These are phyloP conservation scores for Romanogobio albipinnatus DNA, from an alignment of 2,113 vertebrate species.

Conservation along the genomic window DNA sequence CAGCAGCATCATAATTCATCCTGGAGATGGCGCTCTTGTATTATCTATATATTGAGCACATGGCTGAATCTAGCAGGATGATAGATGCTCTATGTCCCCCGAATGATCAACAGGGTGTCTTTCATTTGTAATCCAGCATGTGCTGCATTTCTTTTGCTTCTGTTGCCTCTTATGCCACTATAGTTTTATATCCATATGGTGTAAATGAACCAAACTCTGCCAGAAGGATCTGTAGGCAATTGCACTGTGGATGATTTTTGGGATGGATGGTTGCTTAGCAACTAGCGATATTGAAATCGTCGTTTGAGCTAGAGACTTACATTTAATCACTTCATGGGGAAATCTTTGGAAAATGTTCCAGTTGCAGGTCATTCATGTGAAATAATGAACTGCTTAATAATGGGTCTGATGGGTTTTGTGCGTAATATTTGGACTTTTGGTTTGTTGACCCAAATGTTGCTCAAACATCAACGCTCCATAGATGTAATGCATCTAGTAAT, in stretches of 20 bases:
- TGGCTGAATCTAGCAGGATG: neutral
- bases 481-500: neutral
- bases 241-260: neutral
- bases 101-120: neutral
- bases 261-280: constrained; percentile 30
- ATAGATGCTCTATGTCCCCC: neutral
- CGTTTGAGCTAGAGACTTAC: neutral
- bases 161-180: neutral
- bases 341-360: neutral
- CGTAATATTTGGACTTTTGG: neutral
- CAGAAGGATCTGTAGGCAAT: neutral
- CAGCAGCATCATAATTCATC: neutral
- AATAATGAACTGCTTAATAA: neutral
- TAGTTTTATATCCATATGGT: neutral
- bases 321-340: neutral
- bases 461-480: neutral
- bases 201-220: neutral
- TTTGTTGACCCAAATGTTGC: neutral
- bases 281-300: neutral
- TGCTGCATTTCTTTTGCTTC: neutral
- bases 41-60: constrained; percentile 7
- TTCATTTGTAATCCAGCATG: neutral
- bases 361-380: neutral
- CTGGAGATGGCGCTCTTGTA: constrained; percentile 49
- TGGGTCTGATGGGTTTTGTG: neutral